Conservation (phyloP, 23 tunicate genomes). For the Aplidium turbinatum region DNA sequence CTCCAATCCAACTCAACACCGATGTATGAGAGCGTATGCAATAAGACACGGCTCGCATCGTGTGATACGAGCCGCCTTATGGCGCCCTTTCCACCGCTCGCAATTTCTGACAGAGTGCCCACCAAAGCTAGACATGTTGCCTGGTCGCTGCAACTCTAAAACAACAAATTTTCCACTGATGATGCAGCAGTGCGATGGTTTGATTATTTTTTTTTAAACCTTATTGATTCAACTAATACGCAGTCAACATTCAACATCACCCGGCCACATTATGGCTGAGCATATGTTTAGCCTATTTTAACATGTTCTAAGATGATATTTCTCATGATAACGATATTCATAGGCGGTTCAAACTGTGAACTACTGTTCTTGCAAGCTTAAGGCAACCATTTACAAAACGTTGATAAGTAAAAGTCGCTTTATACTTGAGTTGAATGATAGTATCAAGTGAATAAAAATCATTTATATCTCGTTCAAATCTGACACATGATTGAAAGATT, state of each 20-base stretch:
- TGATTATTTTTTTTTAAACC: background rate
- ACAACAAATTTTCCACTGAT: background rate
- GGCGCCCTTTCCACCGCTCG: conserved; percentile 59
- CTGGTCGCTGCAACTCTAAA: conserved; percentile 79
- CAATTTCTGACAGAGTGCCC: conserved; percentile 62
- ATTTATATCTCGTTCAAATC: too few relatives aligned
- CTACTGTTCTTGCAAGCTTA: background rate
- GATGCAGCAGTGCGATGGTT: background rate
- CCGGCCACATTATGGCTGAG: too few relatives aligned
- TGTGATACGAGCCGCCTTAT: conserved; percentile 63
- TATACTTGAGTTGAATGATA: too few relatives aligned
- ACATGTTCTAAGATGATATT: too few relatives aligned
- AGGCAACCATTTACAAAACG: background rate
- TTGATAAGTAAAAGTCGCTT: too few relatives aligned
- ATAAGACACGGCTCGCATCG: conserved; percentile 78
- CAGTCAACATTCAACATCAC: too few relatives aligned
- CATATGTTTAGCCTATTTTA: background rate
- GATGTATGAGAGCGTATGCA: conserved; percentile 58
- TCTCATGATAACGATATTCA: too few relatives aligned
- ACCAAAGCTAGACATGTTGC: conserved; percentile 68
- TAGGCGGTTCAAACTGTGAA: background rate
- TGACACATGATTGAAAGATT: background rate
- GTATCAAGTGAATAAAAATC: too few relatives aligned
- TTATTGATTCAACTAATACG: background rate
- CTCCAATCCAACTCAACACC: conserved; percentile 73